Evolutionary conservation across 2,113 vertebrate species (phyloP).

Genomic region (Phylloscopus whistleri): DNA sequence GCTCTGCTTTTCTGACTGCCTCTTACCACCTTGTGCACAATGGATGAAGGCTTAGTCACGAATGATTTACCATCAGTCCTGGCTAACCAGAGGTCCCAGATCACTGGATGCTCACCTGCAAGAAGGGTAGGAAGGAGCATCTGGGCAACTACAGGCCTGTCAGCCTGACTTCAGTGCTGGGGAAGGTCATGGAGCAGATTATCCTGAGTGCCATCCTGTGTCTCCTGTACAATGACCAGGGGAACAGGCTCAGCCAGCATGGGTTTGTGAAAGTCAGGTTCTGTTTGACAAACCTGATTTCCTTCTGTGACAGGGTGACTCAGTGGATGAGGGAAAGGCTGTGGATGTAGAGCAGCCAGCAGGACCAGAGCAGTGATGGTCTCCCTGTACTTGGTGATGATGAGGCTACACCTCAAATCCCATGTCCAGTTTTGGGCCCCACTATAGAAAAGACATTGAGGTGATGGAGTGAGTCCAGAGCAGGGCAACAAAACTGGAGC

Average conservation of each 20-base stretch:
- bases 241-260: neutral
- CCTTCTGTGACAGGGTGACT: neutral
- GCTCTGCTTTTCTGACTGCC: neutral
- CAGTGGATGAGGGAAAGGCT: neutral
- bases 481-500: neutral
- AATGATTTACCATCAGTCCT: neutral
- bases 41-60: neutral
- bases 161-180: neutral
- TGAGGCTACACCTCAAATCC: neutral
- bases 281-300: neutral
- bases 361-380: neutral
- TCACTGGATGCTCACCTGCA: neutral
- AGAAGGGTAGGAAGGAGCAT: neutral
- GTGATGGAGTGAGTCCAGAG: neutral
- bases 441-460: neutral
- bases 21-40: neutral
- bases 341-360: neutral
- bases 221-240: accelerated
- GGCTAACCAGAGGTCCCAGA: neutral
- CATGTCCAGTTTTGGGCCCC: neutral
- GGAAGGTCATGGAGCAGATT: neutral
- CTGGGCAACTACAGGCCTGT: neutral
- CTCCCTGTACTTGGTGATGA: too few species aligned
- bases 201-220: accelerated
- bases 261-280: neutral